Conservation (phyloP, 2,888 invertebrate genomes). For the Thera britannica region DNA sequence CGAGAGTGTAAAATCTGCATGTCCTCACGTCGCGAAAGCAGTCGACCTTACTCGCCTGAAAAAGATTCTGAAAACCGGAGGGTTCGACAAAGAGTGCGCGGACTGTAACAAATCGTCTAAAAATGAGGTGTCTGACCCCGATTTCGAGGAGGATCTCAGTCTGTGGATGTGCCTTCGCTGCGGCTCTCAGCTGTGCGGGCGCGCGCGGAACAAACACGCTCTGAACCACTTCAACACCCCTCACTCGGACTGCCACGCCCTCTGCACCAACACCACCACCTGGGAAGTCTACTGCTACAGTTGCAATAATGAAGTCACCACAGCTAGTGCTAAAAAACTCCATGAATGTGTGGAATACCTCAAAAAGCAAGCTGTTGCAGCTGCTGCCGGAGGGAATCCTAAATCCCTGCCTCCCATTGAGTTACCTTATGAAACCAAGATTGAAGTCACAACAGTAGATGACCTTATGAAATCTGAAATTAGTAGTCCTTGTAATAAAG, state of each 20-base stretch:
- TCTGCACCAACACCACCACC: constrained; percentile 88
- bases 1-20: constrained; percentile 86
- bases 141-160: constrained; percentile 80
- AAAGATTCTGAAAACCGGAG: constrained; percentile 81
- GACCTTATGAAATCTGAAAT: constrained; percentile 54
- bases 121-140: constrained; percentile 70
- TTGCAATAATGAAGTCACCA: constrained; percentile 89
- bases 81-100: constrained; percentile 83
- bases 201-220: constrained; percentile 88
- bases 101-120: constrained; percentile 83
- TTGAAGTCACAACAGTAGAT: constrained; percentile 59
- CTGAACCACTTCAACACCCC: constrained; percentile 90
- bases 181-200: constrained; percentile 91
- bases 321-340: constrained; percentile 87
- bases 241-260: constrained; percentile 90
- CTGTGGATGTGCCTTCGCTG: constrained; percentile 94
- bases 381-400: constrained; percentile 51
- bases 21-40: constrained; percentile 88
- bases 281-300: constrained; percentile 92
- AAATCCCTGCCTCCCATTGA: constrained; percentile 71
- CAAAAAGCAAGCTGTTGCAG: constrained; percentile 81
- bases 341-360: constrained; percentile 90
- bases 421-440: constrained; percentile 60
- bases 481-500: constrained; percentile 50
- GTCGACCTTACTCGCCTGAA: constrained; percentile 86